Evolutionary conservation across 2,797 vertebrate genomes (phyloP), one percentile per base, ranked within the genome.

Genomic region (Brachyalestes nurse): DNA sequence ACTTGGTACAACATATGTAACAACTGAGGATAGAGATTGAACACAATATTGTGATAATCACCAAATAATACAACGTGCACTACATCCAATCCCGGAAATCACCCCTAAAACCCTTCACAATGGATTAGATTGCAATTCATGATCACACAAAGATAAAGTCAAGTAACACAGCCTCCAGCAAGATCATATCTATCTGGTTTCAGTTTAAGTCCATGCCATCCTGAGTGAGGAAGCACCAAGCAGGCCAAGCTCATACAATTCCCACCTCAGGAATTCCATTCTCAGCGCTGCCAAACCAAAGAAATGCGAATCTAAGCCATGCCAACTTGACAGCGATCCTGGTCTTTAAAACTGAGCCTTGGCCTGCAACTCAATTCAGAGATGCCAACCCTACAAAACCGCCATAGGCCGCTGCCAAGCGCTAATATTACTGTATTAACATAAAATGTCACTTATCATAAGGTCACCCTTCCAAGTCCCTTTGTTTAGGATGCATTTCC

Each of bases 371-470:
- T 55, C 28, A n/a, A 55, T 55, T 55, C 70, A 55, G 49, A 28
- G 25, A 38, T 55, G 70, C 69, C 49, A 72, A n/a, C 49, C 25
- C 23, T 34, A 28, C 47, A 28, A 51, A 71, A 28, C 69, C 47
- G 6, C 10, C 40, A 40, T 12, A 19, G 2, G 9, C 47, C 5
- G 1, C 47, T 65, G 69, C 77, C 77, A 72, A 79, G 40, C 70
- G 4, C 60, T 73, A 79, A 73, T 73, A 79, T 65, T 25, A 47
- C 69, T 25, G 28, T 17, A 55, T 79, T 55, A 79, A 47, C 21
- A 65, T 42, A 64, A 73, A 73, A 57, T 55, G 34, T 55, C 69
- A 57, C 5, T 55, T 55, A 72, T 55, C 38, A 34, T 51, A 71
- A 72, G 49, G 49, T 72, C 67, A 71, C 49, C 49, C 12, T 21